Evolutionary conservation across 2,888 invertebrate genomes (phyloP).

Genomic region (Zelleria hepariella): DNA sequence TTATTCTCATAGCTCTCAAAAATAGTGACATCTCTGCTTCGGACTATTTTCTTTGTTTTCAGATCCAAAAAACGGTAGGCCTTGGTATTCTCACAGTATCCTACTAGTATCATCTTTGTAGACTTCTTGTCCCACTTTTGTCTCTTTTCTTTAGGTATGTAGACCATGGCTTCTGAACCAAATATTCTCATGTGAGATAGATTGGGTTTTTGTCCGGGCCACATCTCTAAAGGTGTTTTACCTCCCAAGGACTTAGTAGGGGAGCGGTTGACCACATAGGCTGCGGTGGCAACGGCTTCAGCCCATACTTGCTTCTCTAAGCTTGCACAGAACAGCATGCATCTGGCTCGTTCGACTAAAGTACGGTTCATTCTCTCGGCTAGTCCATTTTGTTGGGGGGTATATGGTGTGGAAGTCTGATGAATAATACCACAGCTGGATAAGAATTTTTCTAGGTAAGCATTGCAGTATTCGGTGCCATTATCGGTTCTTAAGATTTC

Average conservation of each 20-base stretch:
- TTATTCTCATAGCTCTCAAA: background rate
- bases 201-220: slow-evolving; percentile 10
- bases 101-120: slow-evolving; percentile 18
- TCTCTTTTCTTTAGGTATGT: slow-evolving; percentile 25
- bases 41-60: slow-evolving; percentile 1
- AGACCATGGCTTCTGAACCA: slow-evolving; percentile 19
- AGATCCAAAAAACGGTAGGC: slow-evolving; percentile 21
- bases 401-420: slow-evolving; percentile 21
- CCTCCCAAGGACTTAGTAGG: slow-evolving; percentile 13
- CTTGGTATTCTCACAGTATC: slow-evolving; percentile 20
- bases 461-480: slow-evolving; percentile 11
- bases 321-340: slow-evolving; percentile 15
- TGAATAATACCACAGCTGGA: slow-evolving; percentile 22
- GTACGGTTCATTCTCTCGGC: slow-evolving; percentile 23
- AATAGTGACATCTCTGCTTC: background rate
- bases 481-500: background rate
- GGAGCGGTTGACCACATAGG: slow-evolving; percentile 13
- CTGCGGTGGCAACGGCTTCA: slow-evolving; percentile 16
- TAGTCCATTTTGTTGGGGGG: slow-evolving; percentile 28
- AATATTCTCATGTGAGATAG: slow-evolving; percentile 18
- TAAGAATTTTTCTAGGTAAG: slow-evolving; percentile 12
- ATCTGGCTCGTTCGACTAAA: slow-evolving; percentile 14
- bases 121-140: slow-evolving; percentile 20
- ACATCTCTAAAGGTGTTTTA: slow-evolving; percentile 17
- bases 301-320: slow-evolving; percentile 16